Evolutionary conservation across 2,888 invertebrate species (phyloP).

Genomic region (Hymenopus coronatus): DNA sequence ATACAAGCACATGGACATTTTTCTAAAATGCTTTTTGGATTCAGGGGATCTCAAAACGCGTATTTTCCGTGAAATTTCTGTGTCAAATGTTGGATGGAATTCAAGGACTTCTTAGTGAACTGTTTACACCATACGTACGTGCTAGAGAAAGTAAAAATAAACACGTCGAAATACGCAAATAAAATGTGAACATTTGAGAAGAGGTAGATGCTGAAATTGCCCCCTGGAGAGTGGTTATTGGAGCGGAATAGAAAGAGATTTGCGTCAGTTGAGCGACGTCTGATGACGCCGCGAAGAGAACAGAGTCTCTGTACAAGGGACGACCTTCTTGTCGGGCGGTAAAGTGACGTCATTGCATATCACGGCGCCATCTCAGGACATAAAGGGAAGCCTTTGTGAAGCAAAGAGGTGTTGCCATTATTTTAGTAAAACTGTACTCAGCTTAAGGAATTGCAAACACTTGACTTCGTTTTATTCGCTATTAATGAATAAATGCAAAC

Average conservation of each 20-base stretch:
- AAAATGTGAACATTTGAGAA: too few species aligned
- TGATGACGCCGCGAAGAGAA: not conserved
- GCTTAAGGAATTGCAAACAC: not conserved
- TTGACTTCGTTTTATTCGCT: not conserved
- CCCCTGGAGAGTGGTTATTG: not conserved
- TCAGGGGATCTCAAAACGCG: too few species aligned
- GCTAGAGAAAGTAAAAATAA: too few species aligned
- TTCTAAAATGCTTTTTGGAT: too few species aligned
- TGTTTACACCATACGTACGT: too few species aligned
- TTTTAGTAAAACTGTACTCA: not conserved
- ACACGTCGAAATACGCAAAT: too few species aligned
- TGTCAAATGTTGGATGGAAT: too few species aligned
- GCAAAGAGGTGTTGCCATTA: not conserved
- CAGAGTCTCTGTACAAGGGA: not conserved
- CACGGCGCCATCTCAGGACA: not conserved
- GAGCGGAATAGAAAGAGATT: not conserved
- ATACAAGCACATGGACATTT: too few species aligned
- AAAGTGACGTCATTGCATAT: not conserved
- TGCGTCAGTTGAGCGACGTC: not conserved
- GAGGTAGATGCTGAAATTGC: not conserved
- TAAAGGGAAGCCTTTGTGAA: not conserved
- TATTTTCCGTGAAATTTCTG: too few species aligned
- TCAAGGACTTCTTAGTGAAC: too few species aligned
- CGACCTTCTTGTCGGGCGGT: not conserved
- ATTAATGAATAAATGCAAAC: too few species aligned